Evolutionary conservation across 2,113 vertebrate species (phyloP).

Genomic region (Neogale vison): DNA sequence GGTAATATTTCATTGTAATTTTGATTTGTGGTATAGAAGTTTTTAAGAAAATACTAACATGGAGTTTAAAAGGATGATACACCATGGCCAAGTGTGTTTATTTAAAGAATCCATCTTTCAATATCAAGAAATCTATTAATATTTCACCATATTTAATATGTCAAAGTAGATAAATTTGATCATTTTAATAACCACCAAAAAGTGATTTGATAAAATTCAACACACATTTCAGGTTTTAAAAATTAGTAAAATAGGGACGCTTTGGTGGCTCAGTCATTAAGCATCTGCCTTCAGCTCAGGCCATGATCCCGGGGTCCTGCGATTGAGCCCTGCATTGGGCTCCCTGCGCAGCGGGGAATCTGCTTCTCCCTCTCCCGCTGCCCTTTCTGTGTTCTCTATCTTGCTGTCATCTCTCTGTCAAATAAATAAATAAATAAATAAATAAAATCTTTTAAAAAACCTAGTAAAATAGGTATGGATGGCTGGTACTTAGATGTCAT

Average conservation of each 20-base stretch:
- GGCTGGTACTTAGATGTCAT: neutral
- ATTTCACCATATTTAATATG: neutral
- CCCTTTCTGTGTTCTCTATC: too few species aligned
- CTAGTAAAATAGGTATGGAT: neutral
- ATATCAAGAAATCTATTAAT: neutral
- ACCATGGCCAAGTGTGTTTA: neutral
- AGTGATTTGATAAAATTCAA: neutral
- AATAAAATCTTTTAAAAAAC: too few species aligned
- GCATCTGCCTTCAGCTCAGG: too few species aligned
- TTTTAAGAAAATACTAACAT: neutral
- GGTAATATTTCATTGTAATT: neutral
- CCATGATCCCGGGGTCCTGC: too few species aligned
- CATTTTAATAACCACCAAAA: conserved; percentile 12
- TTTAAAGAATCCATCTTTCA: neutral
- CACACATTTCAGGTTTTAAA: neutral
- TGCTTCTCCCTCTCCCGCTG: too few species aligned
- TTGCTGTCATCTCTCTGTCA: too few species aligned
- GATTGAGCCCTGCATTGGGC: too few species aligned
- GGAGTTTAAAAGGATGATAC: neutral
- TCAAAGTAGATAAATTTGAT: neutral
- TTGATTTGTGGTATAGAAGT: neutral
- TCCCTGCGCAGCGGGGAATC: too few species aligned
- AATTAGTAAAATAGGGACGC: neutral
- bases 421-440: too few species aligned
- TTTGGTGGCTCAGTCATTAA: too few species aligned